Conservation (phyloP, 2,888 invertebrate species). For the Rotaria macrura region DNA sequence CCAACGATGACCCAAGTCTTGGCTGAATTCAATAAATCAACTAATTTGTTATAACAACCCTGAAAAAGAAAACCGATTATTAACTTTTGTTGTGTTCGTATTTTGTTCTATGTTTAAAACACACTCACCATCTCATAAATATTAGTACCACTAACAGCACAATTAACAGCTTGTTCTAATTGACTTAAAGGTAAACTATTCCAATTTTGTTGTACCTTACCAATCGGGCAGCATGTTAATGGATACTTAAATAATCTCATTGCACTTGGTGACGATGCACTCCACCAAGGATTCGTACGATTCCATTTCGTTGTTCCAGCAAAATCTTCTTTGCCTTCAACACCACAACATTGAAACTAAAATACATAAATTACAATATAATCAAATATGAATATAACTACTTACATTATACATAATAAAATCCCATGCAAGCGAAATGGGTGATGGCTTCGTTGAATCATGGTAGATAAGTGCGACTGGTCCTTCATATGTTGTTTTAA, state of each 20-base stretch:
- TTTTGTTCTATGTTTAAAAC: background rate
- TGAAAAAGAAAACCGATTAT: background rate
- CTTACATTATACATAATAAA: conserved; percentile 32
- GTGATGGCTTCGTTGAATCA: conserved; percentile 1
- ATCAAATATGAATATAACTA: background rate
- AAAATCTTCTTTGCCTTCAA: conserved; percentile 22
- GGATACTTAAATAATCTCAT: background rate
- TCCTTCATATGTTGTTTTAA: background rate
- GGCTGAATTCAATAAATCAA: background rate
- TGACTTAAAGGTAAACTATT: background rate
- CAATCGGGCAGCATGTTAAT: background rate
- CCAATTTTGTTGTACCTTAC: background rate
- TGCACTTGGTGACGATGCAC: background rate
- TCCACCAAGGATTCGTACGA: background rate
- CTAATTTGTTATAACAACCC: background rate
- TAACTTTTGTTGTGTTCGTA: background rate
- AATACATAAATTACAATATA: background rate
- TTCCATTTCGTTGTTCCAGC: background rate
- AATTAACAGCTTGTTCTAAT: background rate
- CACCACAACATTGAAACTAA: conserved; percentile 32
- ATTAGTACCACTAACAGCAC: background rate
- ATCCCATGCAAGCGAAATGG: conserved; percentile 29
- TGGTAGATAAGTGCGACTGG: background rate
- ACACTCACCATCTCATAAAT: background rate
- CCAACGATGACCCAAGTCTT: background rate